Evolutionary conservation across 2,113 vertebrate species (phyloP).

Genomic region (Campylomormyrus tamandua): DNA sequence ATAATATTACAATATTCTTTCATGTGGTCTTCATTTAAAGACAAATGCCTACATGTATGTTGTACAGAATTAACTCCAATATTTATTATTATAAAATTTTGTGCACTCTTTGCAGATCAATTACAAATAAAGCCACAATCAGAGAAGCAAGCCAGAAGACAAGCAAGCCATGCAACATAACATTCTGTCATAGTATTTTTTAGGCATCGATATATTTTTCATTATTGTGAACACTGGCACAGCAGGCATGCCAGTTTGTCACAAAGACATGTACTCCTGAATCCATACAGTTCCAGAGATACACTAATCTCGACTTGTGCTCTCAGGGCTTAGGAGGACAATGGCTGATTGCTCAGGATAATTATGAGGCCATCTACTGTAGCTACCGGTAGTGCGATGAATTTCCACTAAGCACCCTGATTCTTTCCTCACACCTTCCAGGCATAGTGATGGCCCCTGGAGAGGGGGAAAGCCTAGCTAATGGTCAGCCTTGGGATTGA

Average conservation of each 20-base stretch:
- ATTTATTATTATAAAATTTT: neutral
- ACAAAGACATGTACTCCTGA: neutral
- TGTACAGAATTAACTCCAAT: neutral
- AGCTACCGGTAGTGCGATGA: neutral
- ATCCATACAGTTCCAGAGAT: neutral
- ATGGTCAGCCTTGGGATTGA: constrained; percentile 10
- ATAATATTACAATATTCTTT: neutral
- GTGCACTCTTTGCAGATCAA: neutral
- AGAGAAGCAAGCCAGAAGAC: neutral
- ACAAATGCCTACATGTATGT: neutral
- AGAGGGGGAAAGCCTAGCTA: neutral
- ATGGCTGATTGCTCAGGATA: neutral
- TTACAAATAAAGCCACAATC: neutral
- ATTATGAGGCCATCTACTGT: neutral
- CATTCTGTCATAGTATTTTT: neutral
- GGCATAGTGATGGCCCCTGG: constrained; percentile 14
- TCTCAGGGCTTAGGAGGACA: neutral
- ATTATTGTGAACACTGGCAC: neutral
- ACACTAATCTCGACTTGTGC: neutral
- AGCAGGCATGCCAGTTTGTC: neutral
- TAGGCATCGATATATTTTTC: neutral
- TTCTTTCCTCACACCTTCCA: constrained; percentile 13
- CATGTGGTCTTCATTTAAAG: neutral
- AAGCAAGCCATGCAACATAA: neutral
- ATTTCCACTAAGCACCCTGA: neutral